These are phyloP conservation scores for Ataeniobius toweri DNA, from an alignment of 2,797 vertebrate species.

Conservation along the genomic window DNA sequence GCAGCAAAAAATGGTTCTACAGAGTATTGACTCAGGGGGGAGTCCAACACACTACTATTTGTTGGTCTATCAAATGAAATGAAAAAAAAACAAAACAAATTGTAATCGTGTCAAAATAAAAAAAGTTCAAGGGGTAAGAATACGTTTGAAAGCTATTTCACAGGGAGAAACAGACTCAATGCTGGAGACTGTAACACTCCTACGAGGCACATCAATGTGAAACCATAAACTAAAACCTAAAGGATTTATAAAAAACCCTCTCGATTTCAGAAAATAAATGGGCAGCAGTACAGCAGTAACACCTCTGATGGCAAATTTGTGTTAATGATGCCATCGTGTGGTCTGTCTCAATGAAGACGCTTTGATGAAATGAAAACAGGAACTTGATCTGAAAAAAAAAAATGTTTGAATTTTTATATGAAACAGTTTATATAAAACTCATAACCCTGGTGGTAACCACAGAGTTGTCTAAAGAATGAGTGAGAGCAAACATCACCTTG, in stretches of 20 bases:
- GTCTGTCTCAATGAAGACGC: slow-evolving; percentile 39
- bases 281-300: slow-evolving; percentile 15
- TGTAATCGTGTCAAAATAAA: neutral
- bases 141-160: neutral
- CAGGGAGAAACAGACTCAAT: neutral
- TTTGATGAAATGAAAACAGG: neutral
- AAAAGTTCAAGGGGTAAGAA: neutral
- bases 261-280: neutral
- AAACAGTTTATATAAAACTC: neutral
- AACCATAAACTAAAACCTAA: neutral
- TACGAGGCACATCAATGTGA: neutral
- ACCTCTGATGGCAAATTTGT: slow-evolving; percentile 47
- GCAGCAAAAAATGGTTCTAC: neutral
- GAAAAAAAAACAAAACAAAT: no score
- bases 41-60: no score
- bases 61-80: neutral
- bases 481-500: slow-evolving; percentile 17
- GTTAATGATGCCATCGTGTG: slow-evolving; percentile 75
- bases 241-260: neutral
- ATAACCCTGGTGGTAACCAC: neutral
- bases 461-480: slow-evolving; percentile 9
- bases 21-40: neutral
- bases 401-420: neutral
- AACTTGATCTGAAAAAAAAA: neutral
- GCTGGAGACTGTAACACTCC: neutral